Conservation (phyloP, 2,888 invertebrate genomes). For the Gymnosoma rotundatum region DNA sequence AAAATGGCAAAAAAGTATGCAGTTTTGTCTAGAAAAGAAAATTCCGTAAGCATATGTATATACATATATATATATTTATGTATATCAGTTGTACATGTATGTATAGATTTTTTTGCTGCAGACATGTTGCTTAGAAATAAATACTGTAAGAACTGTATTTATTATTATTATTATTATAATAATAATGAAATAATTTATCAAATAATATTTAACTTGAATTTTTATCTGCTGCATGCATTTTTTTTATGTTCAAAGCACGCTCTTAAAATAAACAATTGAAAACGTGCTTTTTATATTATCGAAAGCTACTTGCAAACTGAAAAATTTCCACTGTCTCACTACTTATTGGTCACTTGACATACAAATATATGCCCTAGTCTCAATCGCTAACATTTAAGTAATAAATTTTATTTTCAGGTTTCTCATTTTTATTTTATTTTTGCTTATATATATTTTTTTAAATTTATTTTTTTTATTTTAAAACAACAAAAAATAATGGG, state of each 20-base stretch:
- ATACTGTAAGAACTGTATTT: too few species aligned
- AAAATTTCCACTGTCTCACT: slow-evolving; percentile 65
- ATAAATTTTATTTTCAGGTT: slow-evolving; percentile 20
- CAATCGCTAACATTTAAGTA: slow-evolving; percentile 45
- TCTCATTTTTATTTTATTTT: slow-evolving; percentile 6
- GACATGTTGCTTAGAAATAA: too few species aligned
- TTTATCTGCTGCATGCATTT: too few species aligned
- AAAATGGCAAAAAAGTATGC: background rate
- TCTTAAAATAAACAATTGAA: slow-evolving; percentile 51
- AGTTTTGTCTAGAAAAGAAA: too few species aligned
- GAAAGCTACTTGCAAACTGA: background rate
- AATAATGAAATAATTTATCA: background rate
- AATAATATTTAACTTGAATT: background rate
- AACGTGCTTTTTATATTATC: slow-evolving; percentile 19
- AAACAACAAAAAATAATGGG: slow-evolving; percentile 37
- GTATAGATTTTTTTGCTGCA: too few species aligned
- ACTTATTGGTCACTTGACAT: slow-evolving; percentile 48
- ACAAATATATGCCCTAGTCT: slow-evolving; percentile 22
- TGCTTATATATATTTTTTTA: background rate
- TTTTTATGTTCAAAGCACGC: background rate
- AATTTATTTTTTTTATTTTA: background rate
- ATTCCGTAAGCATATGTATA: too few species aligned
- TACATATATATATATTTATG: too few species aligned
- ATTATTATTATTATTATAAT: too few species aligned
- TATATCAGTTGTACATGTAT: too few species aligned